Base-by-base conservation (phyloP, 2,888 invertebrate species). In the Leptopilina syphax region DNA sequence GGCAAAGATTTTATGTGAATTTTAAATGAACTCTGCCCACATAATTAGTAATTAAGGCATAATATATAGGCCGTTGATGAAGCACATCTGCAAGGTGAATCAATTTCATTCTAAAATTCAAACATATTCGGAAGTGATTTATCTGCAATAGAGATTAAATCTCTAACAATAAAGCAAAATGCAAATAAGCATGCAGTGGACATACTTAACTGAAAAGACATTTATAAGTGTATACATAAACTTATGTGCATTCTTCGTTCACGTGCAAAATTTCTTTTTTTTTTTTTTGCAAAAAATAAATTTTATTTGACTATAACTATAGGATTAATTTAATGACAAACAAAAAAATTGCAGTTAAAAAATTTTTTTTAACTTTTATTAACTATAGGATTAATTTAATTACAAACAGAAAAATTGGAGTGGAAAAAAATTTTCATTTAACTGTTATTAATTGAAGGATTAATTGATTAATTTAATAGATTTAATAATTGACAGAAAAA, bases 181-280 rank as follows among this genome's bases (percentile, higher is more conserved):
- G 73, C 34, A 73, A 73, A 73, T 57, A 57, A 73, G n/a, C 34
- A 13, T 73, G 41, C 73, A 73, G 73, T 60, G 9, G 34, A 57
- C 34, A 73, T 73, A 73, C 8, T 8, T 73, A 67, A 73, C 73
- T 57, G n/a, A n/a, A 57, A 34, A 9, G 41, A 73, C n/a, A 34
- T 34, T 57, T 73, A 18, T 73, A 18, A 60, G 8, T 73, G 34
- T 10, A 10, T 9, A 50, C 50, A 50, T 50, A 50, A 10, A 50
- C 41, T 27, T 3, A 8, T 34, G 50, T 54, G 68, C 7, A 24
- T 70, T 70, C 60, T 60, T 34, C 34, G 34, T 34, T 34, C 34
- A 34, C 34, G 34, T 34, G 34, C 34, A 34, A 34, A 34, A 34
- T 34, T 34, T 34, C 34, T 34, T 34, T 1, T 34, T 34, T 34